Evolutionary conservation across 2,113 vertebrate species (phyloP), one percentile per base, ranked within the genome.

Genomic region (Sceloporus tristichus): DNA sequence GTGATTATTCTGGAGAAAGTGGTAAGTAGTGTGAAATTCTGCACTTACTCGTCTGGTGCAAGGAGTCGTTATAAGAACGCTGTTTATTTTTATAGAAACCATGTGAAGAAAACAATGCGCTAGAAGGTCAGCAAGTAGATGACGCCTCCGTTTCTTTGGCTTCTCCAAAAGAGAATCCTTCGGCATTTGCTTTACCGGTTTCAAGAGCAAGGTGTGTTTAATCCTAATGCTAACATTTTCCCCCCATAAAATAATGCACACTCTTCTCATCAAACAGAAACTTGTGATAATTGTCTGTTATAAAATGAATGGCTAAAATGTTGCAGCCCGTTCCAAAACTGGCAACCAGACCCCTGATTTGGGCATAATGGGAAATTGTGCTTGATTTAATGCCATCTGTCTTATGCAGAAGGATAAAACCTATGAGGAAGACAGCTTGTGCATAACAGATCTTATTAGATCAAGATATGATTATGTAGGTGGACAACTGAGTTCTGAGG

Each of bases 151-250:
- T 80, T 82, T 94, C 94, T n/a, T 94, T 95, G 85, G 78, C 95
- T 88, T 90, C 94, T 85, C 65, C 70, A 85, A 90, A 91, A 79
- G 95, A 96, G 77, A 90, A 62, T 82, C 62, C 75, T 23, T 95
- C 91, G 71, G 96, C 97, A 3, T 90, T 96, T 88, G 95, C 98
- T 9, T 96, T 99, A 48, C 92, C 97, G 71, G 65, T 98, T 87
- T 96, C 92, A 87, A 98, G 96, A 97, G 98, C 98, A 92, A 99
- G 98, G 99, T 99, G 95, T 93, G 90, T 87, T 79, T 87, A 25
- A 77, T 56, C 75, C 82, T 80, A 71, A 71, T 23, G n/a, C 27
- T 29, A n/a, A 27, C 29, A 71, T 71, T 71, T 29, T 27, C n/a
- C 6, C 11, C 11, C 59, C 48, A 48, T 62, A 14, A 14, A 62